phyloP scores from a whole-genome alignment of 2,113 vertebrate species.

The Australoheros scitulus region DNA sequence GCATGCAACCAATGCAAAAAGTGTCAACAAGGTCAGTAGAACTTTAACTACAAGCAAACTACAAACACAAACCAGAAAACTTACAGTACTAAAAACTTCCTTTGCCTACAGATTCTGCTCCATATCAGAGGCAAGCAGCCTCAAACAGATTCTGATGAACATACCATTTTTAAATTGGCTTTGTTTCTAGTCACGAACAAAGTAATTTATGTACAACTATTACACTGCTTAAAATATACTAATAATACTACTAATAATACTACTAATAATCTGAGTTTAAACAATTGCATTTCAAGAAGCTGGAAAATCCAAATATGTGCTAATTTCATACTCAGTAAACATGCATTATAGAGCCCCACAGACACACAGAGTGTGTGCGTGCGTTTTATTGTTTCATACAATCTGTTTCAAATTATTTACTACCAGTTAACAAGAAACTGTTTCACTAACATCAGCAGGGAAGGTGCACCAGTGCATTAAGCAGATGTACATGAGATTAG shows the following conservation, averaged over 20 bases:
- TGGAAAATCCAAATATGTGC: accelerated
- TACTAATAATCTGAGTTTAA: neutral
- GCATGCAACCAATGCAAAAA: neutral
- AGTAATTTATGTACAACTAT: neutral
- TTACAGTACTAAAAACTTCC: neutral
- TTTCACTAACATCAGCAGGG: neutral
- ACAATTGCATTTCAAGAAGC: accelerated
- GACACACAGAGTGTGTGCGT: too few relatives aligned
- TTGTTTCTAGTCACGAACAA: neutral
- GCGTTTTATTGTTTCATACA: neutral
- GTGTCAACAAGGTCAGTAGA: too few relatives aligned
- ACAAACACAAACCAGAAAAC: neutral
- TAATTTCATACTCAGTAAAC: neutral
- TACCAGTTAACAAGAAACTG: neutral
- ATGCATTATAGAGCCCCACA: neutral
- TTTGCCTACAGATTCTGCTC: neutral
- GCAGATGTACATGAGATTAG: neutral
- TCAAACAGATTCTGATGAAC: neutral
- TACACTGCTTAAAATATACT: neutral
- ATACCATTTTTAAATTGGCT: neutral
- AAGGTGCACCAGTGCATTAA: neutral
- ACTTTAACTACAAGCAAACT: too few relatives aligned
- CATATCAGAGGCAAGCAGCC: neutral
- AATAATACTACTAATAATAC: too few relatives aligned
- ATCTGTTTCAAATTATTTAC: neutral